Evolutionary conservation across 2,113 vertebrate genomes (phyloP), one percentile per base, ranked within the genome.

Genomic region (Dasyornis broadbenti): DNA sequence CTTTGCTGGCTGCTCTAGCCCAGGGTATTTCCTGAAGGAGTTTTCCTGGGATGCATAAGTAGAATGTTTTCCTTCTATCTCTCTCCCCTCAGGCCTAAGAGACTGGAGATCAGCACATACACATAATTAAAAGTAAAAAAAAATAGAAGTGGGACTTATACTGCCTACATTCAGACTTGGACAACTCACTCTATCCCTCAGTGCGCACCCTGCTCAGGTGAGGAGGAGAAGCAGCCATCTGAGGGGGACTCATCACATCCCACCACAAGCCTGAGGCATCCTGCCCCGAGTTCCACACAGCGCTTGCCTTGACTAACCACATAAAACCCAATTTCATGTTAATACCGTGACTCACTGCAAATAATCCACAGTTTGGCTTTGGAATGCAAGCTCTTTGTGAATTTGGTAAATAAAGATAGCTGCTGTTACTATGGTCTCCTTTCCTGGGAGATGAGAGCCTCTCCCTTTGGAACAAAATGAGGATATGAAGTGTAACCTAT

Each of bases 221-320:
- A 10, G 1, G 7, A 45, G 52, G 2, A 61, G 15, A 35, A 89
- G 28, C 33, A 86, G 59, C 44, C 56, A 6, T 15, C 47, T 54
- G 66, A 69, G 71, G 42, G 61, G 30, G 64, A 72, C 59, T 86
- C 2, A 8, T 47, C 66, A 26, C 13, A 33, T 1, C 6, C 18
- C 7, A 79, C 66, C 61, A 27, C 18, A 16, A 0, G 3, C 10
- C 7, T 79, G 35, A 59, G 50, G 35, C 69, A 14, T 64, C 56
- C 50, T 82, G 50, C 59, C 53, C n/a, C 0, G 0, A 86, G 30
- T 17, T 88, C 79, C 22, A 59, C 33, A 60, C 0, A 77, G 71
- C 0, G 0, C 53, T 42, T 2, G 0, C 72, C 49, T 28, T 9
- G 9, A 80, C 64, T 27, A 31, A 64, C 59, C 13, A 6, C 90